A percentile compares a stretch with the other conserved stretches of the same genome.
Conservation (phyloP, 2,113 vertebrate species). For the Tragelaphus scriptus region DNA sequence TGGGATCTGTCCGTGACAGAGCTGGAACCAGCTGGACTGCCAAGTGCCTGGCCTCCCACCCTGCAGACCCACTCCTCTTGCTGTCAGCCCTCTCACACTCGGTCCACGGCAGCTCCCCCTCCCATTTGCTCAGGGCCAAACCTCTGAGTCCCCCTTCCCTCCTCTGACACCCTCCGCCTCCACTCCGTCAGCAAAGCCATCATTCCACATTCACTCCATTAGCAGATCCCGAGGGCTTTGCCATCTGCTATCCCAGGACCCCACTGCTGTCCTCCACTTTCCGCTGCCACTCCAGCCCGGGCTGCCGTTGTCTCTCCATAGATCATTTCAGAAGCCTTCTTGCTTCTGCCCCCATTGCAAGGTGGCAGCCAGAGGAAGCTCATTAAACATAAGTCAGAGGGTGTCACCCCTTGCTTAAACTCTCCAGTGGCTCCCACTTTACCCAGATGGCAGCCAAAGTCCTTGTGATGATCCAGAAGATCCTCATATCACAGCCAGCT, state of each 20-base stretch:
- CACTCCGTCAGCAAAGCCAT: background rate
- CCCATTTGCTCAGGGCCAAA: background rate
- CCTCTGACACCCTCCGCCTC: background rate
- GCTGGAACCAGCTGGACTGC: background rate
- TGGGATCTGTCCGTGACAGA: rapidly evolving
- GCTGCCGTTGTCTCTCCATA: background rate
- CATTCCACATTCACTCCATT: background rate
- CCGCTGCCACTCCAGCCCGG: no score
- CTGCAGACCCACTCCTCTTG: background rate
- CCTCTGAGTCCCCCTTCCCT: background rate
- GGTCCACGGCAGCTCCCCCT: rapidly evolving
- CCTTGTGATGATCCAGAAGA: background rate
- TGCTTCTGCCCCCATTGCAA: background rate
- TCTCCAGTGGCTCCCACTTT: background rate
- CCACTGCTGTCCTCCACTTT: background rate
- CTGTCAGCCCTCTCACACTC: background rate
- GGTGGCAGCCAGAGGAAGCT: background rate
- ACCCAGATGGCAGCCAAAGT: background rate
- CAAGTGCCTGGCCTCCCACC: rapidly evolving
- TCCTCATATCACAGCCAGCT: background rate
- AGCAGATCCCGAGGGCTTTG: background rate
- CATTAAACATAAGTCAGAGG: background rate
- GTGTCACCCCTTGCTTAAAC: background rate
- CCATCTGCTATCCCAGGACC: background rate
- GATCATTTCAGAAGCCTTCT: background rate